Evolutionary conservation across 2,888 invertebrate species (phyloP), one percentile per base, ranked within the genome.

Genomic region (Daptonema setosum): DNA sequence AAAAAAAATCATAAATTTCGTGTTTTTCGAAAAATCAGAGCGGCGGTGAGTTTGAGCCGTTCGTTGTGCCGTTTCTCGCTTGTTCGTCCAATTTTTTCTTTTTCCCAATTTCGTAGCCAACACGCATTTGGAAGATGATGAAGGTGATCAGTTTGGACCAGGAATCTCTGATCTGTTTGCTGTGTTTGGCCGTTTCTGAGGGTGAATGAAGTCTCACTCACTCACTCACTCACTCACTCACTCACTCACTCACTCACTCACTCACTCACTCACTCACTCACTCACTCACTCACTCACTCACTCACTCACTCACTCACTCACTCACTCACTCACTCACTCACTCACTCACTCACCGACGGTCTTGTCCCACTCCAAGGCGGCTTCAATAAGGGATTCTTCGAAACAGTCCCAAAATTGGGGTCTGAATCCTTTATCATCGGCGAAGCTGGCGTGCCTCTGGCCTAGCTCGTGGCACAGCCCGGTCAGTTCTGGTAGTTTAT

Each of bases 381-480:
- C 45, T 5, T 54, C 47, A 26, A 54, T 54, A 17, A 54, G 3
- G 48, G 55, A 45, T 26, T 2, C 17, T 47, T 47, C 22, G 24
- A 54, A 54, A 20, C n/a, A 14, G 43, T 48, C 25, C 55, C 55
- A 54, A 29, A 47, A 28, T 26, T 45, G 28, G n/a, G 55, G 55
- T 14, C 29, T 8, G 48, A 54, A 54, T 35, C 55, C 55, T n/a
- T 47, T 45, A 28, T 8, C 20, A 11, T 20, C 3, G 24, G 35
- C 54, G 28, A 54, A 26, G 45, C 26, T 25, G 1, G 47, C 48
- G 55, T 54, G 55, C 24, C 55, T 2, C 22, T 25, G 5, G 25
- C 55, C 55, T 20, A 54, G 30, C 47, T 54, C 47, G 14, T 17
- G 22, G 24, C 43, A 54, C 28, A 54, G 47, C 5, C n/a, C 29